Evolutionary conservation across 2,113 vertebrate species (phyloP).

Genomic region (Psilopogon haemacephalus): DNA sequence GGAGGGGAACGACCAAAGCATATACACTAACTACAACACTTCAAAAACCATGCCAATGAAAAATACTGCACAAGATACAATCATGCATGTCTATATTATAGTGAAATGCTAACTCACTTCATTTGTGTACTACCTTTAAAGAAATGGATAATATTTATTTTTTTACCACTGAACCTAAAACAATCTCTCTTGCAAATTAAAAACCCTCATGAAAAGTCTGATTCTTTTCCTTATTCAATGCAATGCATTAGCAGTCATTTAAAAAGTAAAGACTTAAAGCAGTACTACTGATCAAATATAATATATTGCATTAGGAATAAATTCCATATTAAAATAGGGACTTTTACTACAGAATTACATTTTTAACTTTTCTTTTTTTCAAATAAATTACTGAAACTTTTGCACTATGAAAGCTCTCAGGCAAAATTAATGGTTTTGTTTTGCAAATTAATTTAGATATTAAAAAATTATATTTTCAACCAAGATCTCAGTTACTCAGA

Average conservation of each 20-base stretch:
- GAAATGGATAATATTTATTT: background rate
- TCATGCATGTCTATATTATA: background rate
- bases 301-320: constrained; percentile 75
- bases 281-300: constrained; percentile 73
- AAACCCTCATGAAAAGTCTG: background rate
- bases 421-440: constrained; percentile 88
- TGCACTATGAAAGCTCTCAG: constrained; percentile 80
- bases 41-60: background rate
- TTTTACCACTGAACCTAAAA: background rate
- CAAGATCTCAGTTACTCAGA: constrained; percentile 91
- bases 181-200: background rate
- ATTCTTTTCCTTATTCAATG: background rate
- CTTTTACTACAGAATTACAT: constrained; percentile 76
- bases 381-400: constrained; percentile 84
- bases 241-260: background rate
- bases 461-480: constrained; percentile 91
- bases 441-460: constrained; percentile 90
- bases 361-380: constrained; percentile 71
- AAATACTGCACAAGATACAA: background rate
- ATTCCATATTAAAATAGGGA: constrained; percentile 76
- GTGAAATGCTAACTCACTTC: background rate
- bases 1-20: background rate
- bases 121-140: background rate
- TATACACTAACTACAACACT: background rate
- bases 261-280: constrained; percentile 45